Base-by-base conservation (phyloP, 1,140 invertebrate genomes). In the Eriosoma lanigerum region DNA sequence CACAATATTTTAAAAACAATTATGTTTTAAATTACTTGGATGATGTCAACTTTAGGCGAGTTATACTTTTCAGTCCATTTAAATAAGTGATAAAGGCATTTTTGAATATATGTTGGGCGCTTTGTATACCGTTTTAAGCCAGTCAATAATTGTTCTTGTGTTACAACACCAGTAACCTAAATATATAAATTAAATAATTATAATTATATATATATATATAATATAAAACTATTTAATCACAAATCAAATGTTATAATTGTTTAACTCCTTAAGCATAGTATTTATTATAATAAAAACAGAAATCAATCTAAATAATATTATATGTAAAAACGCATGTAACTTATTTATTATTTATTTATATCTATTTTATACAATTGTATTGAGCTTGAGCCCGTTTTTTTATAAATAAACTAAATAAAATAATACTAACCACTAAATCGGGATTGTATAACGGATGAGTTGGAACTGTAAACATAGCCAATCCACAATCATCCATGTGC, bases 61-160 rank as follows among this genome's bases (percentile, higher is more conserved):
- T 84, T 86, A 83, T 89, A 90, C 54, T 87, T 88, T 54, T 81
- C 60, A 17, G 90, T 92, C 48, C 92, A 85, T 81, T 89, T 89
- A 83, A 93, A 93, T 60, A 93, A 86, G 84, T 91, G 90, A 85
- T 91, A 92, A 13, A 93, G 85, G 81, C 91, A 90, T 84, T 92
- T 92, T 84, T 93, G 92, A 9, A 93, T 88, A 84, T 91, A 93
- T 68, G 88, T 85, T 48, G 88, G 87, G 64, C 91, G 87, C 32
- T 86, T 86, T 5, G 87, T 87, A 83, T 94, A 93, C 78, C 89
- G 87, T 83, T 87, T 87, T 17, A 94, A 86, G 38, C 88, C 88
- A 83, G 91, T 89, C 81, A 92, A 84, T 68, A 92, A 88, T 87
- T 92, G 91, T 38, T 86, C 85, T 83, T 91, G 89, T 73, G 87